A percentile compares a stretch with the other conserved stretches of the same genome.
Evolutionary conservation across 2,888 invertebrate species (phyloP).

Genomic region (Cosmia pyralina): DNA sequence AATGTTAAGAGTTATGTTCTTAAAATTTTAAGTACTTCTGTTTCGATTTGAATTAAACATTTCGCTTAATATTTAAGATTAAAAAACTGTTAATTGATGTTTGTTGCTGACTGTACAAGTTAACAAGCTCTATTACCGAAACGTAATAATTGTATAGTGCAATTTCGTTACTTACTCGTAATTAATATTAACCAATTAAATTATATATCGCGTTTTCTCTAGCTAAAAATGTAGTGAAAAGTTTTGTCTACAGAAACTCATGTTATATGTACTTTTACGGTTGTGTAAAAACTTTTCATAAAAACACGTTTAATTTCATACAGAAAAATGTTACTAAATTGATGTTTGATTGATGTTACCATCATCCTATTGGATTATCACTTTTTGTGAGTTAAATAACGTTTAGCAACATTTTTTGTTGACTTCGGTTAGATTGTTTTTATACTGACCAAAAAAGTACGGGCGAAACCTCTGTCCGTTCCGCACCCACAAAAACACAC

Average conservation of each 20-base stretch:
- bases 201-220: neutral
- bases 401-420: conserved; percentile 55
- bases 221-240: neutral
- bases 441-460: conserved; percentile 46
- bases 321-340: conserved; percentile 13
- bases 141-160: conserved; percentile 14
- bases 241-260: neutral
- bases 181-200: conserved; percentile 8
- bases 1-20: too few species aligned
- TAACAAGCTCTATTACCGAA: conserved; percentile 27
- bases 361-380: conserved; percentile 26
- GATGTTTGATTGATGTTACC: conserved; percentile 27
- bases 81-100: too few species aligned
- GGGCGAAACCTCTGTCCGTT: conserved; percentile 23
- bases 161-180: conserved; percentile 5
- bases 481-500: conserved; percentile 38
- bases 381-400: conserved; percentile 48
- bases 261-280: neutral
- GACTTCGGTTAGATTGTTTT: conserved; percentile 46
- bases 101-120: too few species aligned
- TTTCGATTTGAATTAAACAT: too few species aligned
- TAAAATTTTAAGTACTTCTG: too few species aligned
- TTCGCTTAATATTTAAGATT: too few species aligned
- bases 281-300: neutral
- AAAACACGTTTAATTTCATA: neutral